These are phyloP conservation scores for Ormyrus labotus DNA, from an alignment of 2,888 invertebrate genomes.

Conservation along the genomic window DNA sequence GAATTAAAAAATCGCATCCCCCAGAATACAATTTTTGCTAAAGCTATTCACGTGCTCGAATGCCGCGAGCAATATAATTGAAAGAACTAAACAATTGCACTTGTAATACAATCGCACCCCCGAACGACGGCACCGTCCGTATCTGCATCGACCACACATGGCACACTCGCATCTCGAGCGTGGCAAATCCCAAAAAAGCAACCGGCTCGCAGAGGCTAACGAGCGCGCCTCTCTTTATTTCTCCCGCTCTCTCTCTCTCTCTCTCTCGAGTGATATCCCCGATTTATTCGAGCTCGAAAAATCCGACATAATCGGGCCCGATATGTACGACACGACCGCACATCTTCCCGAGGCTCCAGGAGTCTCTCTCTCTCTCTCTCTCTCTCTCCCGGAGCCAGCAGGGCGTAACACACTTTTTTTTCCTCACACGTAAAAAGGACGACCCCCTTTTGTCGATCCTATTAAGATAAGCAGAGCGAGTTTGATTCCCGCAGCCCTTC, in stretches of 20 bases:
- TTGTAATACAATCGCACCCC: no score
- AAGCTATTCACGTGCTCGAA: no score
- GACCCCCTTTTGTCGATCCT: slow-evolving; percentile 45
- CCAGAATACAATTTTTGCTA: no score
- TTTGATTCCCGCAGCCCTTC: slow-evolving; percentile 39
- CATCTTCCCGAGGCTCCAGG: neutral
- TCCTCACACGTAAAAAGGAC: neutral
- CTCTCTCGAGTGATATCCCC: slow-evolving; percentile 8
- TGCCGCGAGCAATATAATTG: no score
- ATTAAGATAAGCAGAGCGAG: slow-evolving; percentile 42
- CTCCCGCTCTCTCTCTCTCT: neutral
- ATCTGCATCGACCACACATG: no score
- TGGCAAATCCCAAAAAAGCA: no score
- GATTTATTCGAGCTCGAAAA: slow-evolving; percentile 32
- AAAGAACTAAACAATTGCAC: no score
- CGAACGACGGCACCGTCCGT: no score
- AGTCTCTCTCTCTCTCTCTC: neutral
- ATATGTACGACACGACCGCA: slow-evolving; percentile 12
- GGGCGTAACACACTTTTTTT: neutral
- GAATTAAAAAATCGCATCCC: no score
- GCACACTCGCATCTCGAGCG: no score
- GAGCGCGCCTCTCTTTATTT: neutral
- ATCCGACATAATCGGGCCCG: slow-evolving; percentile 23
- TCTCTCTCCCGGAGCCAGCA: neutral
- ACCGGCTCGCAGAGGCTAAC: neutral